Evolutionary conservation across 2,797 vertebrate species (phyloP).

Genomic region (Hydrolagus colliei): DNA sequence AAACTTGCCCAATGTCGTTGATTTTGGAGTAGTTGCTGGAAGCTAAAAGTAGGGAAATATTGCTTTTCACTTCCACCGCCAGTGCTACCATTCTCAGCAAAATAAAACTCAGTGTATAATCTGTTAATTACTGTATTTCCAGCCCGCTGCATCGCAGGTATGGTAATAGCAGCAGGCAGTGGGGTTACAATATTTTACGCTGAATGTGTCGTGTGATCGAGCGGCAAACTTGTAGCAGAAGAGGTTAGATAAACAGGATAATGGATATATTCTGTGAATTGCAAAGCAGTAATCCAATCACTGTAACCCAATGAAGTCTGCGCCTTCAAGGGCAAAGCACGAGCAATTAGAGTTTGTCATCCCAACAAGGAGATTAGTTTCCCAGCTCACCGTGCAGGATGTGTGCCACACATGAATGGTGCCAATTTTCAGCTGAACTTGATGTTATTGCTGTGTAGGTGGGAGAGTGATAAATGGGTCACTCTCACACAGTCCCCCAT

Average conservation of each 20-base stretch:
- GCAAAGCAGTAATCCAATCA: slow-evolving; percentile 19
- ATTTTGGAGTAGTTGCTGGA: not conserved
- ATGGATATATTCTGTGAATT: slow-evolving; percentile 12
- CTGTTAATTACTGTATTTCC: not conserved
- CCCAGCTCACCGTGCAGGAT: not conserved
- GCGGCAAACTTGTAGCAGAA: not conserved
- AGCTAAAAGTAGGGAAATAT: not conserved
- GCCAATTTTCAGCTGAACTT: not conserved
- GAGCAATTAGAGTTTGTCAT: slow-evolving; percentile 6
- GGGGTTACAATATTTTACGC: not conserved
- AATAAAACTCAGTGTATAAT: not conserved
- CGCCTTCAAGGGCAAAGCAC: slow-evolving; percentile 16
- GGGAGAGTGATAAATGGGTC: not conserved
- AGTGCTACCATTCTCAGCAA: not conserved
- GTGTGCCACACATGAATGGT: not conserved
- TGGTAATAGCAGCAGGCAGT: not conserved
- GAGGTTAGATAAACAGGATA: slow-evolving; percentile 21
- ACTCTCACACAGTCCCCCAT: not conserved
- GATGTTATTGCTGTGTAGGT: not conserved
- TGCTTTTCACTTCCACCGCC: not conserved
- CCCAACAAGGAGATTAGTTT: not conserved
- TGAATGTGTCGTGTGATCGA: not conserved
- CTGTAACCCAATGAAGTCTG: slow-evolving; percentile 18
- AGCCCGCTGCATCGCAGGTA: not conserved
- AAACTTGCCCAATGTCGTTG: too few species aligned